phyloP scores from a whole-genome alignment of 2,113 vertebrate genomes.

The Ptychochromis oligacanthus region DNA sequence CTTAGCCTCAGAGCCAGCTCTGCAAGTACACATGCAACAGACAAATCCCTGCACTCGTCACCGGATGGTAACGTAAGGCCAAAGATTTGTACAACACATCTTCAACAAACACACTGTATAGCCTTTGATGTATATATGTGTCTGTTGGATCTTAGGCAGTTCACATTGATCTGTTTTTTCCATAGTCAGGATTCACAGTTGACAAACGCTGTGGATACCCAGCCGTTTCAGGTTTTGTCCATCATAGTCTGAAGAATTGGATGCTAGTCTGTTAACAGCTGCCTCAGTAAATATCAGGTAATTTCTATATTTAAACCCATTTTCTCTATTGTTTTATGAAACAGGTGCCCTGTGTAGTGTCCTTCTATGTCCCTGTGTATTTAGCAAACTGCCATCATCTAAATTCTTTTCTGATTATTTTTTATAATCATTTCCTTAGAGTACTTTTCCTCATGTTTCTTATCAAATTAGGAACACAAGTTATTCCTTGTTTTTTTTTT shows the following conservation, averaged over 20 bases:
- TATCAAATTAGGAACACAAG: background rate
- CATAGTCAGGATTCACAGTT: background rate
- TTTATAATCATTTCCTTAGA: background rate
- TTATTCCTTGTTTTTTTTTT: background rate
- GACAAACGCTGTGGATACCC: conserved; percentile 18
- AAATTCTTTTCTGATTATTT: background rate
- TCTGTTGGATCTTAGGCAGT: background rate
- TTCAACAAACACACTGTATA: conserved; percentile 18
- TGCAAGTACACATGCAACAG: conserved; percentile 31
- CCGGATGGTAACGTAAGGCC: background rate
- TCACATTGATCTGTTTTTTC: conserved; percentile 6
- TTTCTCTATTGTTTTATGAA: background rate
- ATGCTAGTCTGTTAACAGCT: background rate
- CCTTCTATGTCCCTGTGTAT: background rate
- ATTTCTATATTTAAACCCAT: background rate
- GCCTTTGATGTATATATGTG: conserved; percentile 9
- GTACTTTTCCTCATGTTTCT: background rate
- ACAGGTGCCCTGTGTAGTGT: background rate
- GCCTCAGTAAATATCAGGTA: background rate
- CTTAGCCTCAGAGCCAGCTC: conserved; percentile 49
- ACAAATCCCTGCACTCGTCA: conserved; percentile 49
- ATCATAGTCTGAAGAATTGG: conserved; percentile 25
- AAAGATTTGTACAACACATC: conserved; percentile 2
- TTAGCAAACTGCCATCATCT: background rate
- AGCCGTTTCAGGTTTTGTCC: conserved; percentile 45